A percentile compares a stretch with the other conserved stretches of the same genome.
Evolutionary conservation across 1,140 invertebrate species (phyloP).

Genomic region (Brachionus rubens): DNA sequence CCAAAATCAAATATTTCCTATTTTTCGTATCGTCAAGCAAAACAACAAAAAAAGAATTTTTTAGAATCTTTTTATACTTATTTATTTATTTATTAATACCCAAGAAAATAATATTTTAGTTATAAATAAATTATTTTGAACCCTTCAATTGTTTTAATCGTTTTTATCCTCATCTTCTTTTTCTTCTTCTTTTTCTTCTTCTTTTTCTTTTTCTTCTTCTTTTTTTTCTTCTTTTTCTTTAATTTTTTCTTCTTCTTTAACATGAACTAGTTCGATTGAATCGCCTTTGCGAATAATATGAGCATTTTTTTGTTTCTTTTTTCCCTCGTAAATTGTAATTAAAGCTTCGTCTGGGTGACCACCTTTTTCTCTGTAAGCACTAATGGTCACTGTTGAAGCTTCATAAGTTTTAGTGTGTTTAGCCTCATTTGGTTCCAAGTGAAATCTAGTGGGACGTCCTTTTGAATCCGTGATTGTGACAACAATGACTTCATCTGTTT

Average conservation of each 20-base stretch:
- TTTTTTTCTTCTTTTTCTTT: background rate
- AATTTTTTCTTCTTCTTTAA: background rate
- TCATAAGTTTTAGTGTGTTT: constrained; percentile 32
- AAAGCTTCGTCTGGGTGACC: background rate
- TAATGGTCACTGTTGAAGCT: constrained; percentile 4
- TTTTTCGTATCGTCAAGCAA: no score
- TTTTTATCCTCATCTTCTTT: background rate
- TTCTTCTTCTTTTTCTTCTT: background rate
- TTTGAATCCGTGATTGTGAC: constrained; percentile 28
- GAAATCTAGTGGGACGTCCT: constrained; percentile 11
- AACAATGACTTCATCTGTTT: background rate
- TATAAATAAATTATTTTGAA: background rate
- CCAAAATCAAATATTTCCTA: no score
- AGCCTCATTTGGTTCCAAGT: background rate
- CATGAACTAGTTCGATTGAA: background rate
- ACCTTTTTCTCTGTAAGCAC: background rate
- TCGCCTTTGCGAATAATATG: background rate
- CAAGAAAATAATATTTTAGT: background rate
- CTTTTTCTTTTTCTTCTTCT: background rate
- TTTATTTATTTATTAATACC: no score
- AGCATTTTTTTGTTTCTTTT: constrained; percentile 36
- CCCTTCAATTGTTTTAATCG: no score
- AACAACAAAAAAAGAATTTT: background rate
- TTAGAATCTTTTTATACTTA: background rate
- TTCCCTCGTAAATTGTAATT: background rate